These are phyloP conservation scores for Borostomias antarcticus DNA, from an alignment of 2,797 vertebrate species.

Conservation along the genomic window DNA sequence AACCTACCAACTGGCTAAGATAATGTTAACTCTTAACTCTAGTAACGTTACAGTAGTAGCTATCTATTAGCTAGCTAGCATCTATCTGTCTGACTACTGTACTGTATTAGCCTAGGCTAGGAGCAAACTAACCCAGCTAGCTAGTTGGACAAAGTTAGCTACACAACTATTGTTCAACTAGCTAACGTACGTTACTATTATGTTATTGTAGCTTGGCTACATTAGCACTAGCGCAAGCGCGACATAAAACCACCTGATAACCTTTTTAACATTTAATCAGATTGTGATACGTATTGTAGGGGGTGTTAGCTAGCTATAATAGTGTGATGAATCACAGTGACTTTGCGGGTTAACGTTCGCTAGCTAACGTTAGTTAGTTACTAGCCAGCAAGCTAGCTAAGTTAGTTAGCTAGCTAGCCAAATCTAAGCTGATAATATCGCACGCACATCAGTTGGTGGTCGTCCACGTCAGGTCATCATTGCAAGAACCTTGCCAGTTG, in stretches of 20 bases:
- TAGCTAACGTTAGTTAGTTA: neutral
- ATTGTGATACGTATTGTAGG: too few species aligned
- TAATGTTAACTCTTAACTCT: too few species aligned
- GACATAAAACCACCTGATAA: neutral
- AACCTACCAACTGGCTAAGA: too few species aligned
- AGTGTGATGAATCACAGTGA: neutral
- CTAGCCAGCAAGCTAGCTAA: slow-evolving; percentile 21
- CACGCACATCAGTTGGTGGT: neutral
- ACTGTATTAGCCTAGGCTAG: neutral
- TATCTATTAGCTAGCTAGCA: neutral
- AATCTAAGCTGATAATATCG: neutral
- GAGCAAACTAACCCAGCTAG: neutral
- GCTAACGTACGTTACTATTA: neutral
- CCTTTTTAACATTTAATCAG: neutral
- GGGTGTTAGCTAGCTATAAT: too few species aligned
- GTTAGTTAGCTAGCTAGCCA: neutral
- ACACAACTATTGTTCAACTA: neutral
- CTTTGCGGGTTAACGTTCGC: too few species aligned
- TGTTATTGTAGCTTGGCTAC: too few species aligned
- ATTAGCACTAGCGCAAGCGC: neutral
- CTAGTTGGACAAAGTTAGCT: neutral
- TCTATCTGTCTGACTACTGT: too few species aligned
- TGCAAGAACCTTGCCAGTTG: neutral
- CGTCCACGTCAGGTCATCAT: slow-evolving; percentile 3
- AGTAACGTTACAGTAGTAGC: too few species aligned